A percentile compares a stretch with the other conserved stretches of the same genome.
Conservation (phyloP, 2,888 invertebrate genomes). For the Rotaria socialis region DNA sequence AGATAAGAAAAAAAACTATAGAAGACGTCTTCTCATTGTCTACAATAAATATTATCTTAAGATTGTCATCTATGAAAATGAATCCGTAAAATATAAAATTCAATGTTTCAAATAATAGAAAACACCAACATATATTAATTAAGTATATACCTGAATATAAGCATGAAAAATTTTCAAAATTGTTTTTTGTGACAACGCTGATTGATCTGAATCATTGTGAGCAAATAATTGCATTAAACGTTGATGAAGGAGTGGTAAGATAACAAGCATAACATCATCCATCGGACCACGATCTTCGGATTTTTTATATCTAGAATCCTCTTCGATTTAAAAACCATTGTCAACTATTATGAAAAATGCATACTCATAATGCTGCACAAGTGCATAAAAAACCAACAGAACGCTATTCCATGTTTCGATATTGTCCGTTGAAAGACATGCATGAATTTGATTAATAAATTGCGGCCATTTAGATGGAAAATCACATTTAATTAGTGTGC, state of each 20-base stretch:
- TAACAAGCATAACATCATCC: conserved; percentile 86
- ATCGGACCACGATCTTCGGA: conserved; percentile 81
- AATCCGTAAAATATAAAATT: no score
- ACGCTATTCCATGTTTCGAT: conserved; percentile 70
- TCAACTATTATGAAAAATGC: conserved; percentile 51
- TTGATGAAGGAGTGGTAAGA: conserved; percentile 85
- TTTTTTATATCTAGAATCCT: conserved; percentile 67
- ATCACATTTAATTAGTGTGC: conserved; percentile 86
- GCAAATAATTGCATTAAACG: conserved; percentile 65
- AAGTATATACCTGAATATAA: conserved; percentile 49
- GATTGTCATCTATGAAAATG: no score
- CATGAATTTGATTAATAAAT: conserved; percentile 87
- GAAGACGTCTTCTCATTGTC: no score
- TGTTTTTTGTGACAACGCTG: conserved; percentile 85
- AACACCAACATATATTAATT: no score
- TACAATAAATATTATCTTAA: no score
- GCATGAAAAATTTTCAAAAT: conserved; percentile 75
- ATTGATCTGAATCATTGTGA: conserved; percentile 77
- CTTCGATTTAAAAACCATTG: no score
- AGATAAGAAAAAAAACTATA: no score
- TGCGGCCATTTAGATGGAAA: conserved; percentile 92
- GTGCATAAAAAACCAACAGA: conserved; percentile 79
- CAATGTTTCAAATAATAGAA: no score
- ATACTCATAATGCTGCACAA: conserved; percentile 81
- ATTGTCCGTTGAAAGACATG: conserved; percentile 71